phyloP scores from a whole-genome alignment of 2,888 invertebrate species.

The Andrena haemorrhoa region DNA sequence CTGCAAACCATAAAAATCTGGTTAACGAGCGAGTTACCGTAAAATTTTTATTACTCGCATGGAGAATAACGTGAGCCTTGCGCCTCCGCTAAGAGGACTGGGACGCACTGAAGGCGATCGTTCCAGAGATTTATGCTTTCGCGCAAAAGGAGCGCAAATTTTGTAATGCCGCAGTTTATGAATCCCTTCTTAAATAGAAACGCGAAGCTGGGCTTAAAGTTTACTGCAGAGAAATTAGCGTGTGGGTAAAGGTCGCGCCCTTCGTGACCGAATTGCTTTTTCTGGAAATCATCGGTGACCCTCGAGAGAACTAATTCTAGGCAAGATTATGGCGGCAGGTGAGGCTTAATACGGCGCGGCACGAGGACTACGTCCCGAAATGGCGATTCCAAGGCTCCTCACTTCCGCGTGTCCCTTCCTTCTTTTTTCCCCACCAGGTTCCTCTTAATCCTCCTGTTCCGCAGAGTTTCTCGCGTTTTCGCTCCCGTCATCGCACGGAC shows the following conservation, averaged over 20 bases:
- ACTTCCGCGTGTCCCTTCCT: constrained; percentile 75
- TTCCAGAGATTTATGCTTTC: constrained; percentile 33
- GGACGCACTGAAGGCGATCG: constrained; percentile 14
- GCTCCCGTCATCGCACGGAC: constrained; percentile 57
- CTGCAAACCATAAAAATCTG: constrained; percentile 30
- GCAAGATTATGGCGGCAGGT: constrained; percentile 51
- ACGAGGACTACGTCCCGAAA: constrained; percentile 75
- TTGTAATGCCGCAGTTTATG: constrained; percentile 20
- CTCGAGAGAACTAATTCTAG: constrained; percentile 60
- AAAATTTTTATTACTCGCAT: constrained; percentile 33
- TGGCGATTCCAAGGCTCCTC: constrained; percentile 76
- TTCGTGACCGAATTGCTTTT: constrained; percentile 25
- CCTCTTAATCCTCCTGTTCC: constrained; percentile 48
- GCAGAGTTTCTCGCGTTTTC: constrained; percentile 65
- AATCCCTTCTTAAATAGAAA: neutral
- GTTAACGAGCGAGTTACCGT: constrained; percentile 45
- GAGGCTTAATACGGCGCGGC: constrained; percentile 72
- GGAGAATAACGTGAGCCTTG: constrained; percentile 9
- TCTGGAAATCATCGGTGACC: constrained; percentile 22
- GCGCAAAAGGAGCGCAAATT: constrained; percentile 17
- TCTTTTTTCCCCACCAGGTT: constrained; percentile 51
- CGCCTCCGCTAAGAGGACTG: neutral
- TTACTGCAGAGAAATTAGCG: constrained; percentile 7
- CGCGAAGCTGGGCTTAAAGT: neutral
- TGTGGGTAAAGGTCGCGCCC: neutral